Base-by-base conservation (phyloP, 2,113 vertebrate genomes). In the Bucco capensis region DNA sequence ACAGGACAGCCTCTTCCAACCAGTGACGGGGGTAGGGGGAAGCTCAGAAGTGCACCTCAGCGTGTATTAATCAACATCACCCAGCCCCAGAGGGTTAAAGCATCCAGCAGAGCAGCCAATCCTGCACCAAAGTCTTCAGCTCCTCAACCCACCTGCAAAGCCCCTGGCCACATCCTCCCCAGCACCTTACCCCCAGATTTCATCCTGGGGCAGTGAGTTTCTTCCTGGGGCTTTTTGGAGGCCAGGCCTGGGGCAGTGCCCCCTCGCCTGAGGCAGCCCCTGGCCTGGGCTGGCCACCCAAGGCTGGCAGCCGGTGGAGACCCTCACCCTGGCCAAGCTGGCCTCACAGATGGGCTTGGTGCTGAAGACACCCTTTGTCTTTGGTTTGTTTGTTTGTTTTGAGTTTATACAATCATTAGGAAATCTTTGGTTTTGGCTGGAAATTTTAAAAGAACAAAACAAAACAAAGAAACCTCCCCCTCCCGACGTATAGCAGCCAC, bases 401-500 rank as follows among this genome's bases (percentile, higher is more conserved):
- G 98, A 98, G 97, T 98, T 97, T 97, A 98, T 98, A 98, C 98
- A 98, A 98, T 98, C 98, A 98, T 98, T 98, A 98, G 97, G 98
- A 98, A 98, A 97, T 98, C 98, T 98, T 98, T 98, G 98, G 98
- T 98, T 98, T 98, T 98, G 98, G 98, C 98, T 98, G 98, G 97
- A 98, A 98, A 98, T 97, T 97, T 96, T 97, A 96, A 98, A 98
- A 97, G 96, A 97, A 97, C 97, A 96, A 97, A 98, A 97, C 96
- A 96, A 97, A 98, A 98, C 97, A 97, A 98, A 98, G 97, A 97
- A 98, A 98, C 97, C 96, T 86, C 96, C 96, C 96, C 96, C 97
- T 97, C 97, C 97, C 96, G 88, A 97, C 97, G 77, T 97, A 97
- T 95, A 97, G 96, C 97, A 97, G 98, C 96, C 89, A 85, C 86